Percentiles rank a stretch among this genome's conserved stretches.
These are phyloP conservation scores for Enteromius treurensis DNA, from an alignment of 2,797 vertebrate genomes.

Conservation along the genomic window DNA sequence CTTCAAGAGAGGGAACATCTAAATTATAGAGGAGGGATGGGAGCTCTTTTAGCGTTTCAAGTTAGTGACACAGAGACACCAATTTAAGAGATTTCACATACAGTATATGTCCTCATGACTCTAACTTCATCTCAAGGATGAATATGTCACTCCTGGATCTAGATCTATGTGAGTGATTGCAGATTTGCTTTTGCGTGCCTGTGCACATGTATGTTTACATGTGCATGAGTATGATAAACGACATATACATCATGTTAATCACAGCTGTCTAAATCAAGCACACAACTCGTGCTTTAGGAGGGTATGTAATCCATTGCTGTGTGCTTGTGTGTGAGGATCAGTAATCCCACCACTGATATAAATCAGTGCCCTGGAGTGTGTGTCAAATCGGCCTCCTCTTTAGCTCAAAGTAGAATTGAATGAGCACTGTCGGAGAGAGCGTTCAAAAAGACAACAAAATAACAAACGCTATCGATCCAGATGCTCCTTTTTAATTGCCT, in stretches of 20 bases:
- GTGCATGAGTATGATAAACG: neutral
- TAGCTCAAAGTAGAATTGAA: slow-evolving; percentile 18
- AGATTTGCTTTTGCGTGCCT: neutral
- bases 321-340: slow-evolving; percentile 1
- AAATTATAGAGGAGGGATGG: slow-evolving; percentile 75
- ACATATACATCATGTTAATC: slow-evolving; percentile 5
- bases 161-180: neutral
- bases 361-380: slow-evolving; percentile 16
- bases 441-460: neutral
- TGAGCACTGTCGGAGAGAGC: neutral
- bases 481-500: neutral
- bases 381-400: neutral
- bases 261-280: slow-evolving; percentile 22
- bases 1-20: slow-evolving; percentile 64
- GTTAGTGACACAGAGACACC: slow-evolving; percentile 48
- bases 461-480: slow-evolving; percentile 12
- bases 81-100: slow-evolving; percentile 33
- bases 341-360: slow-evolving; percentile 11
- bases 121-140: neutral
- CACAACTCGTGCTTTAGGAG: neutral
- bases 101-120: neutral
- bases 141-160: neutral
- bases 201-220: neutral
- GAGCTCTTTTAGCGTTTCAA: slow-evolving; percentile 62
- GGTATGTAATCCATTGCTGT: slow-evolving; percentile 15